phyloP scores from a whole-genome alignment of 2,888 invertebrate genomes.

The Mycalesis mineus region DNA sequence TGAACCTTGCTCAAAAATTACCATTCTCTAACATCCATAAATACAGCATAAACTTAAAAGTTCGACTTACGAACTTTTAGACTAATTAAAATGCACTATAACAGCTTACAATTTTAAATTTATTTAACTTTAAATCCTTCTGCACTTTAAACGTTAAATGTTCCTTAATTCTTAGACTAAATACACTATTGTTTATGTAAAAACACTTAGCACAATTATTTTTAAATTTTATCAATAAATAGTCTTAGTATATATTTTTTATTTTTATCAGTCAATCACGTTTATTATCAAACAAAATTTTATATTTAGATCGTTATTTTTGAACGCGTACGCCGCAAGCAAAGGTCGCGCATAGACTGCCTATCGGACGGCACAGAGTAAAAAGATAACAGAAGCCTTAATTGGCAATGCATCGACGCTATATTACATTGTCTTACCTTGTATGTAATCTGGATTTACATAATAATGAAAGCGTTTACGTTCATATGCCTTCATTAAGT shows the following conservation, averaged over 20 bases:
- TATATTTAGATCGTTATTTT: conserved; percentile 25
- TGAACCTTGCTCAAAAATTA: too few species aligned
- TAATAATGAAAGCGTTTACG: conserved; percentile 31
- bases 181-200: not conserved
- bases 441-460: conserved; percentile 31
- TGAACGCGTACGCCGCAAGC: conserved; percentile 44
- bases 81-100: too few species aligned
- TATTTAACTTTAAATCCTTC: too few species aligned
- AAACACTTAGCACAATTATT: not conserved
- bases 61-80: too few species aligned
- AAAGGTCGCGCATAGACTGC: conserved; percentile 57
- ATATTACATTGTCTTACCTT: conserved; percentile 30
- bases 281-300: conserved; percentile 11
- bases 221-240: not conserved
- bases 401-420: conserved; percentile 31
- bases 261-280: not conserved
- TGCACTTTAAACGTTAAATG: too few species aligned
- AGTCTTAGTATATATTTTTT: not conserved
- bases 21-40: too few species aligned
- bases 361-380: conserved; percentile 25
- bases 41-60: too few species aligned
- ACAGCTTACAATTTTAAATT: not conserved
- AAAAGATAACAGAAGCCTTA: conserved; percentile 36
- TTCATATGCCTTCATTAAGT: conserved; percentile 18
- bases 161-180: too few species aligned